These are phyloP conservation scores for Willowsia nigromaculata DNA, from an alignment of 2,888 invertebrate species.

Conservation along the genomic window DNA sequence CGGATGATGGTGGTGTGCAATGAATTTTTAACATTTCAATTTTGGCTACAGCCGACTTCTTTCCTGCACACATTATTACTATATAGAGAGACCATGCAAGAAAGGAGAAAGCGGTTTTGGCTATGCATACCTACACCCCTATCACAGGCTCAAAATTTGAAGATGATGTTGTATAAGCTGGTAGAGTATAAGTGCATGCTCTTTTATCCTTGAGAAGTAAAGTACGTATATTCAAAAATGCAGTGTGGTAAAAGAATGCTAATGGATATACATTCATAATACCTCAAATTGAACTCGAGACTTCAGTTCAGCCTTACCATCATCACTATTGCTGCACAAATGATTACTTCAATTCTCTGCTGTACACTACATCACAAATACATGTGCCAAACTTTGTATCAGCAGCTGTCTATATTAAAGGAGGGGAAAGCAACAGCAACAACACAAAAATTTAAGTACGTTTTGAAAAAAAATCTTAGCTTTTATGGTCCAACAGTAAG, in stretches of 20 bases:
- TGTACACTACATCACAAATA: not conserved
- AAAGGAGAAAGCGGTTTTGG: conserved; percentile 47
- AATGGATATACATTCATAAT: not conserved
- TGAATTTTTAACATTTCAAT: conserved; percentile 79
- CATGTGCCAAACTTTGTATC: not conserved
- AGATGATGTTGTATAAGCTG: not conserved
- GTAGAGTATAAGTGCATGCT: not conserved
- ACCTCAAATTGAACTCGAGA: not conserved
- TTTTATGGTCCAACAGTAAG: conserved; percentile 30
- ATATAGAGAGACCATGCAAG: not conserved
- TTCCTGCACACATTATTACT: conserved; percentile 29
- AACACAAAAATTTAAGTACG: not conserved
- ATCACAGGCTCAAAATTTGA: not conserved
- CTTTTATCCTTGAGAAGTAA: not conserved
- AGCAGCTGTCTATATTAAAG: not conserved
- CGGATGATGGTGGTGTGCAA: conserved; percentile 76
- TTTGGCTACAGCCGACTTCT: conserved; percentile 63
- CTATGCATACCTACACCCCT: not conserved
- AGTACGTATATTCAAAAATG: conserved; percentile 57
- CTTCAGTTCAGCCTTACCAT: not conserved
- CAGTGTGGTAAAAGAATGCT: conserved; percentile 57
- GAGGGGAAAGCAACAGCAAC: not conserved
- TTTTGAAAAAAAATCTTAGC: conserved; percentile 17
- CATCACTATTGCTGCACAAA: not conserved
- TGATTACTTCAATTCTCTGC: not conserved